Conservation (phyloP, 2,113 vertebrate genomes). For the Rhea americana region DNA sequence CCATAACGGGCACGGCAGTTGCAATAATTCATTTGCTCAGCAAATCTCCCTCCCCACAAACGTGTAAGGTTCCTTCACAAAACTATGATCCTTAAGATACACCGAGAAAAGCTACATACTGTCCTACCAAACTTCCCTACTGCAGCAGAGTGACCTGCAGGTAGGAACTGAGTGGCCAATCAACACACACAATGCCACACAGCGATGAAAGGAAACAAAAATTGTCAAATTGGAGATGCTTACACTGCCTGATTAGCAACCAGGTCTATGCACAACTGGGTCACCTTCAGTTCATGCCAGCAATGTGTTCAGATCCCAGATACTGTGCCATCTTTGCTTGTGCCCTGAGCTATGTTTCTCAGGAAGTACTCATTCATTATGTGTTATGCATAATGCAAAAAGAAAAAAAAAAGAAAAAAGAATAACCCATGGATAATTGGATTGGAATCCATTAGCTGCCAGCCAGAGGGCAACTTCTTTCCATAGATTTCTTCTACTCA, state of each 20-base stretch:
- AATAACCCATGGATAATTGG: slow-evolving; percentile 48
- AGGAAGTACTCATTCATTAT: slow-evolving; percentile 15
- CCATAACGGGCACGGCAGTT: not conserved
- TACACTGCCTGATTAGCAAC: slow-evolving; percentile 35
- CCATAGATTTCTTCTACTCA: not conserved
- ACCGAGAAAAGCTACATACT: not conserved
- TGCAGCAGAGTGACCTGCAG: rapidly evolving
- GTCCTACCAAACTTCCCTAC: not conserved
- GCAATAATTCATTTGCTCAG: slow-evolving; percentile 29
- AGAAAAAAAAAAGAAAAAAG: slow-evolving; percentile 16
- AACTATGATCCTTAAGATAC: not conserved
- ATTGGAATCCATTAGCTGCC: slow-evolving; percentile 50
- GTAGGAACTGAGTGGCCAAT: not conserved
- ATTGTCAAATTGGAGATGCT: not conserved
- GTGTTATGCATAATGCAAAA: not conserved
- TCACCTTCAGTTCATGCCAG: slow-evolving; percentile 47
- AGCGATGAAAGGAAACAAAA: not conserved
- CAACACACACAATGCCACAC: not conserved
- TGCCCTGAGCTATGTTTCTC: slow-evolving; percentile 24
- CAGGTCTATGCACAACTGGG: slow-evolving; percentile 57
- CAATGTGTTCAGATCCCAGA: not conserved
- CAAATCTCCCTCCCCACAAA: not conserved
- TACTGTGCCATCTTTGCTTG: not conserved
- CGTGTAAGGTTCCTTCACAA: not conserved
- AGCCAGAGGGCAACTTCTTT: slow-evolving; percentile 60